phyloP scores from a whole-genome alignment of 1,140 invertebrate genomes.

The Atta cephalotes region DNA sequence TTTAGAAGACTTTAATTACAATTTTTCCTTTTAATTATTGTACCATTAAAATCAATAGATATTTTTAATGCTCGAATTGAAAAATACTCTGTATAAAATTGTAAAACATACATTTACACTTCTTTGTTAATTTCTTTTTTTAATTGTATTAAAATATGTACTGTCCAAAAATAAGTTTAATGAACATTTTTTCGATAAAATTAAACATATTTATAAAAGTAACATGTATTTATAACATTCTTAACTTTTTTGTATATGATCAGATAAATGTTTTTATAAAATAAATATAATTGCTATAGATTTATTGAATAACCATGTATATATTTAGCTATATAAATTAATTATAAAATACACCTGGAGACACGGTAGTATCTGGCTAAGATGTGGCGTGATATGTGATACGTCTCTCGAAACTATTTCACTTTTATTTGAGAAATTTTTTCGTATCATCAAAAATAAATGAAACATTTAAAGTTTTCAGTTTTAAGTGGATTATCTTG shows the following conservation, averaged over 20 bases:
- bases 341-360: not conserved
- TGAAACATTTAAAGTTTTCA: no score
- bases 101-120: not conserved
- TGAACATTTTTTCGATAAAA: constrained; percentile 5
- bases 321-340: not conserved
- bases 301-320: constrained; percentile 8
- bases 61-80: no score
- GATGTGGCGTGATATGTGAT: no score
- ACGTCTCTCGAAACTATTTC: no score
- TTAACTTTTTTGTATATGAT: constrained; percentile 38
- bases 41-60: no score
- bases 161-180: not conserved
- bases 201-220: constrained; percentile 12
- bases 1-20: no score
- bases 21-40: no score
- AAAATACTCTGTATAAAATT: no score
- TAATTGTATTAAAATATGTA: constrained; percentile 11
- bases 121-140: constrained; percentile 6
- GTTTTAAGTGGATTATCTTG: not conserved
- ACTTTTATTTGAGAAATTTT: no score
- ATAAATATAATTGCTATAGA: constrained; percentile 22
- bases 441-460: no score
- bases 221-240: constrained; percentile 27
- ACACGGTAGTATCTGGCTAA: no score
- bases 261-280: constrained; percentile 40